Base-by-base conservation (phyloP, 1,140 invertebrate genomes). In the Lanistes nyassanus region DNA sequence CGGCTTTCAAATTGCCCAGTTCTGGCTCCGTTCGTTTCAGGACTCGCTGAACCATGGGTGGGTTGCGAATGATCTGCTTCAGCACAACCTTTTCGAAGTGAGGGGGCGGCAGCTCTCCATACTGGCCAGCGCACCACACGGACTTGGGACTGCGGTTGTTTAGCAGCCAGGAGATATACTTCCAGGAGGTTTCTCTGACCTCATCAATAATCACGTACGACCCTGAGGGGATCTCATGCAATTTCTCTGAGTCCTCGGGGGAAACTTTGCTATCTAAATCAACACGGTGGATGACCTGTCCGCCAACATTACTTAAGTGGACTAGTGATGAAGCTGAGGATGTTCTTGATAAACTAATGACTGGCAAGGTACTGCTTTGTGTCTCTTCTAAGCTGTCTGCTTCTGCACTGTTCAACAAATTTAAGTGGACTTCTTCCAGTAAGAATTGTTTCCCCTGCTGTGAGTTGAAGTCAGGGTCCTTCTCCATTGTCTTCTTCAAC, bases 51-150 rank as follows among this genome's bases (percentile, higher is more conserved):
- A 78, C 68, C 39, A 75, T 72, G 58, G 77, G 77, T 13, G 77
- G 73, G n/a, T 73, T 75, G 47, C 77, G 73, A 29, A 78, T 67
- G 26, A 78, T 56, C 37, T 70, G 74, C 11, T 72, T n/a, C 74
- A 78, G 60, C 26, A n/a, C 31, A 23, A 21, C 26, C 7, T 47
- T 16, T 13, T 75, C 29, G 37, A 78, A 78, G 23, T 56, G 60
- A 21, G 42, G 31, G 6, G 68, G 66, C 29, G 19, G 34, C 21
- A 42, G 55, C 11, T 70, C 75, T 29, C 66, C 51, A 60, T 75
- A 78, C 42, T 65, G 51, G 16, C 77, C 77, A 23, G 77, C 77
- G 42, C 77, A 78, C 77, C 77, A 78, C 29, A 78, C 26, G 73
- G 51, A 36, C 7, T 51, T 29, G 0, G 74, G 42, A 11, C 72